phyloP scores from a whole-genome alignment of 1,140 invertebrate genomes.

The Apolygus lucorum region DNA sequence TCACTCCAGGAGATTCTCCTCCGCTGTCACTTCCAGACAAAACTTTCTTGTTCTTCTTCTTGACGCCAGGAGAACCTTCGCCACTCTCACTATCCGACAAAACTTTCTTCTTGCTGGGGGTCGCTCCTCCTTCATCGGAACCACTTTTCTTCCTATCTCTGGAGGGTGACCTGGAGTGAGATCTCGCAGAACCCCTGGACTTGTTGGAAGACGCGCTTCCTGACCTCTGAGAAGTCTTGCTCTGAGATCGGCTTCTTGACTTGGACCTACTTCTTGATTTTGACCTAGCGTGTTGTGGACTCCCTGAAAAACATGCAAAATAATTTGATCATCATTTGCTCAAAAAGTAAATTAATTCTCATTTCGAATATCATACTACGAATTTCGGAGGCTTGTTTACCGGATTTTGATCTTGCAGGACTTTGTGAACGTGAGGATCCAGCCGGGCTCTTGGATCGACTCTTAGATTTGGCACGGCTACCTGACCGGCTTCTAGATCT shows the following conservation, averaged over 20 bases:
- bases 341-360: no score
- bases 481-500: neutral
- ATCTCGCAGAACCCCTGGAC: no score
- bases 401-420: slow-evolving; percentile 16
- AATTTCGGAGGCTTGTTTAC: neutral
- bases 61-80: slow-evolving; percentile 35
- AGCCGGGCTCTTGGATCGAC: neutral
- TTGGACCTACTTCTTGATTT: neutral
- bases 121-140: slow-evolving; percentile 45
- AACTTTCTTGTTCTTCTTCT: slow-evolving; percentile 38
- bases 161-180: neutral
- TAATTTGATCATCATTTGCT: no score
- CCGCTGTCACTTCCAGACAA: slow-evolving; percentile 17
- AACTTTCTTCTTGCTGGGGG: slow-evolving; percentile 1
- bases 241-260: neutral
- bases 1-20: slow-evolving; percentile 36
- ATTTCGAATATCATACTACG: neutral
- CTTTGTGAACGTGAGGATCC: neutral
- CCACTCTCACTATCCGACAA: slow-evolving; percentile 16
- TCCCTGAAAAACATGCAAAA: no score
- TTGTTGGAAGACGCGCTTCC: slow-evolving; percentile 20
- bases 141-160: slow-evolving; percentile 28
- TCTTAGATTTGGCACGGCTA: neutral
- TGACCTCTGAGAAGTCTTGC: slow-evolving; percentile 16
- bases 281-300: no score